Conservation (phyloP, 1,140 invertebrate species). For the Colletes gigas region DNA sequence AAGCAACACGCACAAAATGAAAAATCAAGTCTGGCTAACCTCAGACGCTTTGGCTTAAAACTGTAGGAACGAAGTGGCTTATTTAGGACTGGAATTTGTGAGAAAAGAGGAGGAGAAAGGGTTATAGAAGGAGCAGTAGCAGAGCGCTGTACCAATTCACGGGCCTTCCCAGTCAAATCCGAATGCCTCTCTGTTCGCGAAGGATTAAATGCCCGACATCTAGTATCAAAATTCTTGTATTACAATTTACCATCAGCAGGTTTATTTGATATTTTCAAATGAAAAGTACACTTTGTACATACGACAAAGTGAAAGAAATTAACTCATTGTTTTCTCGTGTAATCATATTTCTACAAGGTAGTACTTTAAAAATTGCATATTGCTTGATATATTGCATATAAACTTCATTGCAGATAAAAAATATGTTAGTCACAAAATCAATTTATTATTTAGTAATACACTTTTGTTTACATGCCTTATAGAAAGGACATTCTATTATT, state of each 20-base stretch:
- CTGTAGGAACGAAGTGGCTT: constrained; percentile 78
- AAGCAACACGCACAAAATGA: constrained; percentile 69
- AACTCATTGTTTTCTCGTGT: not conserved
- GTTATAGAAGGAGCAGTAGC: constrained; percentile 75
- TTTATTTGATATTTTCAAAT: constrained; percentile 13
- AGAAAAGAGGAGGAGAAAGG: constrained; percentile 64
- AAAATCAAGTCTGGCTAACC: constrained; percentile 77
- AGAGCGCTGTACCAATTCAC: constrained; percentile 76
- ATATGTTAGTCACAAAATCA: constrained; percentile 30
- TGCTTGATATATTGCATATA: not conserved
- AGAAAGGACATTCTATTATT: constrained; percentile 6
- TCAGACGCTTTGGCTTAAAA: constrained; percentile 79
- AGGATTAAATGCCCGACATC: constrained; percentile 80
- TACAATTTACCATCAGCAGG: constrained; percentile 45
- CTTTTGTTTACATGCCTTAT: constrained; percentile 12
- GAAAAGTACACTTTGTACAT: not conserved
- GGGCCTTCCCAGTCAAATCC: constrained; percentile 72
- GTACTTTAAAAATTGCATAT: not conserved
- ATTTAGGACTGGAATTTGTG: constrained; percentile 73
- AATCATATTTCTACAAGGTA: not conserved
- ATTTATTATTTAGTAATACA: constrained; percentile 5
- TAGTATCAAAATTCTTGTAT: constrained; percentile 72
- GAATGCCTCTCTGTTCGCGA: constrained; percentile 74
- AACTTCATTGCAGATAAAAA: not conserved
- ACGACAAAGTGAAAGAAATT: not conserved